Evolutionary conservation across 2,113 vertebrate species (phyloP).

Genomic region (Bambusicola thoracicus): DNA sequence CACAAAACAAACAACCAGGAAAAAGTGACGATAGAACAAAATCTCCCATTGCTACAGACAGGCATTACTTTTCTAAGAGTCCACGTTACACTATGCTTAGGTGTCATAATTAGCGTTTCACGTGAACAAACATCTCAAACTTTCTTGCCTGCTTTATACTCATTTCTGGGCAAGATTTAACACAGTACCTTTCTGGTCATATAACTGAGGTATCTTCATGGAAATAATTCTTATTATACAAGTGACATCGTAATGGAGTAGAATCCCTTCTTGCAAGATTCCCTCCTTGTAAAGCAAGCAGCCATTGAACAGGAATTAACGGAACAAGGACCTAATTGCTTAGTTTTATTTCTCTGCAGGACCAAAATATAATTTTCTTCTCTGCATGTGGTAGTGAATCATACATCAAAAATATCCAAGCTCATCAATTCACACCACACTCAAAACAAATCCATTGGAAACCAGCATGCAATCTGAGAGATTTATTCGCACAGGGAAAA

Average conservation of each 20-base stretch:
- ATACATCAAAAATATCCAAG: conserved; percentile 70
- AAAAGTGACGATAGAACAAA: neutral
- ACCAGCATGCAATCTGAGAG: conserved; percentile 11
- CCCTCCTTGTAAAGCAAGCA: neutral
- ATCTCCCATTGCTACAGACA: neutral
- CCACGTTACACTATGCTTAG: neutral
- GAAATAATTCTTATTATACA: neutral
- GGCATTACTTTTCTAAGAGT: neutral
- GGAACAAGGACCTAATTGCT: conserved; percentile 39
- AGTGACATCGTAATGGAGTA: neutral
- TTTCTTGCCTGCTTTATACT: neutral
- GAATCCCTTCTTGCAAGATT: neutral
- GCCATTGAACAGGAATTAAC: conserved; percentile 23
- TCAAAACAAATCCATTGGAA: conserved; percentile 59
- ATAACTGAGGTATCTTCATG: neutral
- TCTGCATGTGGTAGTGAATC: conserved; percentile 69
- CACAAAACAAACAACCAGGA: neutral
- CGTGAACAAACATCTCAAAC: neutral
- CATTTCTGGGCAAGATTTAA: neutral
- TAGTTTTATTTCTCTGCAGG: conserved; percentile 54
- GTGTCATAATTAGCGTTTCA: neutral
- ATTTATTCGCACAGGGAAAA: neutral
- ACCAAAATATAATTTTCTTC: conserved; percentile 68
- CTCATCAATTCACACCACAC: conserved; percentile 49
- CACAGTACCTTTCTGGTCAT: neutral